Conservation (phyloP, 1,140 invertebrate genomes). For the Heliothis subflexa region DNA sequence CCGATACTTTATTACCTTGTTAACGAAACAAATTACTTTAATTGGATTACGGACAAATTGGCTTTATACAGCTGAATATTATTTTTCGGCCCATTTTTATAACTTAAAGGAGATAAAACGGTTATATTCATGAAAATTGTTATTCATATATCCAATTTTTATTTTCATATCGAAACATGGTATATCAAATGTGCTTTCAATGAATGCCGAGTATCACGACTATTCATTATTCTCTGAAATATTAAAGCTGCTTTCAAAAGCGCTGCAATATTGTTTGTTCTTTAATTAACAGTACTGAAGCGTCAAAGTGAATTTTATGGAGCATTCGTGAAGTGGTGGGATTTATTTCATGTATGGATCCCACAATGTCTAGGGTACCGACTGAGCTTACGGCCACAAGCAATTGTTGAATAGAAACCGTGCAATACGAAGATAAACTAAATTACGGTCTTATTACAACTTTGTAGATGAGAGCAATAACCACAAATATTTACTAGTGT, state of each 20-base stretch:
- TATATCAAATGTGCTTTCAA: slow-evolving; percentile 32
- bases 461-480: background rate
- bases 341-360: background rate
- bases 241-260: slow-evolving; percentile 19
- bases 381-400: background rate
- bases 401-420: too few relatives aligned
- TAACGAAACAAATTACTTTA: too few relatives aligned
- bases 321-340: slow-evolving; percentile 7
- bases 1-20: too few relatives aligned
- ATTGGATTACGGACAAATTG: background rate
- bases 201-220: slow-evolving; percentile 21
- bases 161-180: background rate
- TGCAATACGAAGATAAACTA: too few relatives aligned
- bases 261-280: slow-evolving; percentile 28
- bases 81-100: background rate
- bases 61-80: background rate
- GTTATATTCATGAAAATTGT: background rate
- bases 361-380: background rate
- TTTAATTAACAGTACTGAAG: slow-evolving; percentile 33
- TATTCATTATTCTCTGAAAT: slow-evolving; percentile 29
- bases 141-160: background rate
- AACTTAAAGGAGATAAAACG: background rate
- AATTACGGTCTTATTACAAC: too few relatives aligned
- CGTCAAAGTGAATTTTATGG: slow-evolving; percentile 34
- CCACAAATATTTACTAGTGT: background rate